These are phyloP conservation scores for Tragelaphus scriptus DNA, from an alignment of 2,113 vertebrate species.

Conservation along the genomic window DNA sequence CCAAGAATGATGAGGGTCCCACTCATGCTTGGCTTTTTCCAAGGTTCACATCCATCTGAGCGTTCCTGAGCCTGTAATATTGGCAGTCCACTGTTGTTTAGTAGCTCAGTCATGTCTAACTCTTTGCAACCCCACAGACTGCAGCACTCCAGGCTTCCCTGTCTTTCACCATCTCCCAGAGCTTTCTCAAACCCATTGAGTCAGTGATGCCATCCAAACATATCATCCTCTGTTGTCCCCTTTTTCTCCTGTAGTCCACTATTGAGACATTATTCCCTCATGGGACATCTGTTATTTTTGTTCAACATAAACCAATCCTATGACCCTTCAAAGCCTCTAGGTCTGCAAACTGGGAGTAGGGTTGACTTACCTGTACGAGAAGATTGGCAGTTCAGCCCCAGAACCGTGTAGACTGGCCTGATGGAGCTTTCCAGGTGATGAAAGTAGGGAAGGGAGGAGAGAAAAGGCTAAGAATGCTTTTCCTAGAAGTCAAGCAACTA, in stretches of 20 bases:
- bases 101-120: not conserved
- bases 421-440: not conserved
- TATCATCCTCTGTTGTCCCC: not conserved
- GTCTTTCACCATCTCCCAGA: not conserved
- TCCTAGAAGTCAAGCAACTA: fast-evolving
- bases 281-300: fast-evolving
- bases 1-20: not conserved
- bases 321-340: not conserved
- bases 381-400: not conserved
- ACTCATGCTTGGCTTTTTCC: not conserved
- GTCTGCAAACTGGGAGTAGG: not conserved
- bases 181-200: not conserved
- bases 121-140: not conserved
- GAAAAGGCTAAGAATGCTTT: fast-evolving
- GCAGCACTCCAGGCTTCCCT: not conserved
- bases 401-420: no score
- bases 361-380: not conserved
- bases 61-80: not conserved
- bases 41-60: not conserved
- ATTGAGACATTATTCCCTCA: not conserved
- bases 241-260: not conserved
- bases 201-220: not conserved
- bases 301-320: not conserved
- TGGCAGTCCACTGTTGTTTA: not conserved
- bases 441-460: not conserved